Evolutionary conservation across 2,797 vertebrate species (phyloP).

Genomic region (Peromyscus nudipes): DNA sequence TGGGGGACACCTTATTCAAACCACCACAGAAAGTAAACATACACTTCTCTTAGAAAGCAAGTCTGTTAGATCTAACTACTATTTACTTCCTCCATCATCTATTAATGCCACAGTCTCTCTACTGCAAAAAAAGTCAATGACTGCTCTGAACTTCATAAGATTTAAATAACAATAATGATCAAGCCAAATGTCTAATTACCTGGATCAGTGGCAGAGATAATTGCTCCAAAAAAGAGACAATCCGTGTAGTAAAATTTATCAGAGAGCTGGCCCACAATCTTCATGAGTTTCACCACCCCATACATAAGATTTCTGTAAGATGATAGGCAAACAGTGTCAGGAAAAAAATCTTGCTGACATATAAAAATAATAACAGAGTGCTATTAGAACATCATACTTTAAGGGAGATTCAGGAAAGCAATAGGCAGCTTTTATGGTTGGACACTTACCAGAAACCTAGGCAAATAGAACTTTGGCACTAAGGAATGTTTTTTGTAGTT

Average conservation of each 20-base stretch:
- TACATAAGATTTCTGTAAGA: slow-evolving; percentile 96
- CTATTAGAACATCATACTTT: neutral
- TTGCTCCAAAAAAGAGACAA: slow-evolving; percentile 98
- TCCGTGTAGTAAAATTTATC: slow-evolving; percentile 99
- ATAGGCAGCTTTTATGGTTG: neutral
- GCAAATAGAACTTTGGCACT: slow-evolving; percentile 17
- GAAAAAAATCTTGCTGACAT: neutral
- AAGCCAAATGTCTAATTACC: slow-evolving; percentile 88
- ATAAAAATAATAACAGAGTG: slow-evolving; percentile 4
- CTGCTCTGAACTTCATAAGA: neutral
- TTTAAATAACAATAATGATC: slow-evolving; percentile 55
- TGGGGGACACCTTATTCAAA: neutral
- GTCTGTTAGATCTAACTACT: neutral
- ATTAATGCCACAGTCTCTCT: neutral
- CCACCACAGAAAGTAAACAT: neutral
- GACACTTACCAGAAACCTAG: neutral
- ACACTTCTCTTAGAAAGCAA: slow-evolving; percentile 40
- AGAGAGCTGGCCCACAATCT: slow-evolving; percentile 94
- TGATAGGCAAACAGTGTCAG: slow-evolving; percentile 62
- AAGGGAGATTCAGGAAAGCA: neutral
- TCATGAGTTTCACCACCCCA: slow-evolving; percentile 98
- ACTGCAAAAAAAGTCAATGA: slow-evolving; percentile 18
- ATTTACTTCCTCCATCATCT: neutral
- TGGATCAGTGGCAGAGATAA: slow-evolving; percentile 99
- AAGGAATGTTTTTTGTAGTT: neutral